Base-by-base conservation (phyloP, 2,113 vertebrate species). In the Lucifuga dentata region DNA sequence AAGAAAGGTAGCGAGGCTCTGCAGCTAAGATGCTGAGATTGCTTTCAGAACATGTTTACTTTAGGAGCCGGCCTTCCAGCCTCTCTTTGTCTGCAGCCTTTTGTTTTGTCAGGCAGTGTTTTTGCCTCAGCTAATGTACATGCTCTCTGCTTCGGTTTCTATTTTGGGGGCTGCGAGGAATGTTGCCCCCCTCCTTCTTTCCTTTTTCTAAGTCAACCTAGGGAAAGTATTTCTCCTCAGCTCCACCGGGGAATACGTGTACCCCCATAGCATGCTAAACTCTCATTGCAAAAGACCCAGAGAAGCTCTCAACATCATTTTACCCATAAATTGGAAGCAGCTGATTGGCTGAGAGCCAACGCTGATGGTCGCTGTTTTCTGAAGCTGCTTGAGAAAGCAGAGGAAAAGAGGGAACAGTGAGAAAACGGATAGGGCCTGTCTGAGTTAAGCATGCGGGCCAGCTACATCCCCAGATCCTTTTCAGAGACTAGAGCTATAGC, bases 321-420 rank as follows among this genome's bases (percentile, higher is more conserved):
- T 62, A 55, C 51, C 73, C 65, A 65, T 73, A 89, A 91, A 92
- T 91, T 81, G 73, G 74, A 89, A 86, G 72, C 90, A 89, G 91
- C 89, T 92, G 92, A 92, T 90, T 89, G 91, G 91, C 77, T 10
- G n/a, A 5, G n/a, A 52, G 85, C 90, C 89, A 92, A 76, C 51
- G 2, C 36, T 63, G 73, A 76, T 72, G 78, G 56, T 68, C 55
- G 29, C 66, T 23, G 44, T 61, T 65, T 24, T 20, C 46, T 68
- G 23, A 32, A 57, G 56, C 60, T 40, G 1, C 12, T 68, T 52
- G 26, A 67, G 48, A 44, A 16, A 17, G 9, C 33, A 1, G 11
- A 29, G 17, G 24, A 57, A 65, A 55, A 68, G 23, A 8, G 16
- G 40, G 38, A 52, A 32, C 0, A 16, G 21, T 10, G n/a, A 41